These are phyloP conservation scores for Corythornis vintsioides DNA, from an alignment of 2,113 vertebrate genomes.

Conservation along the genomic window DNA sequence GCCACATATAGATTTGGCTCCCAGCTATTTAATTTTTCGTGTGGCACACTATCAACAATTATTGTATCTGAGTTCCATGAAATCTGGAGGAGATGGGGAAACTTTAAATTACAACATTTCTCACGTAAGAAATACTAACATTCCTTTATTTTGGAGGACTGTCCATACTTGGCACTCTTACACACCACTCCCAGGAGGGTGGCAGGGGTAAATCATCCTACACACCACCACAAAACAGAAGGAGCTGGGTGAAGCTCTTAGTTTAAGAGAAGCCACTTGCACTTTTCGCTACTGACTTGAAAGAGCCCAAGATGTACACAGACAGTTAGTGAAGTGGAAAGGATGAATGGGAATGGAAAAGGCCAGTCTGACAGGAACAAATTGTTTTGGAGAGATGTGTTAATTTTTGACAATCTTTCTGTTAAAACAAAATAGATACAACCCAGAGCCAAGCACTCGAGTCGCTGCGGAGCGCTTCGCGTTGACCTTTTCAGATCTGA, in stretches of 20 bases:
- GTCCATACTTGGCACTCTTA: not conserved
- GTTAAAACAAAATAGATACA: constrained; percentile 62
- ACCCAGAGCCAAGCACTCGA: constrained; percentile 44
- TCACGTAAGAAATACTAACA: not conserved
- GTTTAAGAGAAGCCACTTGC: not conserved
- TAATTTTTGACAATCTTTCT: constrained; percentile 67
- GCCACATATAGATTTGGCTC: constrained; percentile 65
- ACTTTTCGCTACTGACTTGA: not conserved
- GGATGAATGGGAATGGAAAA: constrained; percentile 56
- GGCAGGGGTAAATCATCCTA: not conserved
- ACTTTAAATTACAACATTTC: constrained; percentile 38
- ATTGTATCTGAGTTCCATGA: not conserved
- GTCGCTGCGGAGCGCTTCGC: not conserved
- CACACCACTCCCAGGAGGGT: not conserved
- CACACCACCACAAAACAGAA: not conserved
- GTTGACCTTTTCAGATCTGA: constrained; percentile 62
- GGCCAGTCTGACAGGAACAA: constrained; percentile 59
- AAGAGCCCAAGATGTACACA: not conserved
- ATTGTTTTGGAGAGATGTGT: constrained; percentile 62
- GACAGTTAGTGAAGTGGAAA: constrained; percentile 26
- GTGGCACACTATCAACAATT: constrained; percentile 49
- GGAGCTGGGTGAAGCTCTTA: not conserved
- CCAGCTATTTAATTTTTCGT: constrained; percentile 70
- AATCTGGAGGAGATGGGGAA: constrained; percentile 22
- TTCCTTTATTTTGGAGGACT: not conserved